A percentile compares a stretch with the other conserved stretches of the same genome.
Evolutionary conservation across 2,888 invertebrate species (phyloP).

Genomic region (Folsomia candida): DNA sequence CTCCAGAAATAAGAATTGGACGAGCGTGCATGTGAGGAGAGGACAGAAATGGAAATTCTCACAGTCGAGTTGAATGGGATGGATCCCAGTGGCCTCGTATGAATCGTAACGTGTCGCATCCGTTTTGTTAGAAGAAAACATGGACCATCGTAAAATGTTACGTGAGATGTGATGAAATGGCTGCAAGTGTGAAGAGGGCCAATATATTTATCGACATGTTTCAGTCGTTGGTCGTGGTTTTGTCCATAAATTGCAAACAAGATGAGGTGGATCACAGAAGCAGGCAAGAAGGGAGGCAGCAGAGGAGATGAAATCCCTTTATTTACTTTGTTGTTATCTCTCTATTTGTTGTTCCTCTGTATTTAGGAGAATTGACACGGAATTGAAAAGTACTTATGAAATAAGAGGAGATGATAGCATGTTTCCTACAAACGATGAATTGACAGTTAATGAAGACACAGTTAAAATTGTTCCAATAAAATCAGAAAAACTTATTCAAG

Average conservation of each 20-base stretch:
- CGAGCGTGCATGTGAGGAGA: too few relatives aligned
- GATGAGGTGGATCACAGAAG: neutral
- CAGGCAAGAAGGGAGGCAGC: too few relatives aligned
- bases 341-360: too few relatives aligned
- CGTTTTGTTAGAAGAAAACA: neutral
- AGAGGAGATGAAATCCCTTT: neutral
- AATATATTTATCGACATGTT: neutral
- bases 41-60: neutral
- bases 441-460: too few relatives aligned
- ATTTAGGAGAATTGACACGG: too few relatives aligned
- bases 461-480: conserved; percentile 38
- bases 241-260: neutral
- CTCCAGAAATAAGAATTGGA: too few relatives aligned
- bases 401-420: too few relatives aligned
- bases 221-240: neutral
- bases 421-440: too few relatives aligned
- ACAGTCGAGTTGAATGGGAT: neutral
- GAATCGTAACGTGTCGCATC: neutral
- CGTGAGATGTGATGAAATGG: neutral
- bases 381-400: too few relatives aligned
- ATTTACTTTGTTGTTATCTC: too few relatives aligned
- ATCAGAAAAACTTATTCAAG: conserved; percentile 12
- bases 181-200: neutral
- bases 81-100: neutral
- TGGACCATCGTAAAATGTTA: neutral